Evolutionary conservation across 2,888 invertebrate species (phyloP), one percentile per base, ranked within the genome.

Genomic region (Acholoe squamosa): DNA sequence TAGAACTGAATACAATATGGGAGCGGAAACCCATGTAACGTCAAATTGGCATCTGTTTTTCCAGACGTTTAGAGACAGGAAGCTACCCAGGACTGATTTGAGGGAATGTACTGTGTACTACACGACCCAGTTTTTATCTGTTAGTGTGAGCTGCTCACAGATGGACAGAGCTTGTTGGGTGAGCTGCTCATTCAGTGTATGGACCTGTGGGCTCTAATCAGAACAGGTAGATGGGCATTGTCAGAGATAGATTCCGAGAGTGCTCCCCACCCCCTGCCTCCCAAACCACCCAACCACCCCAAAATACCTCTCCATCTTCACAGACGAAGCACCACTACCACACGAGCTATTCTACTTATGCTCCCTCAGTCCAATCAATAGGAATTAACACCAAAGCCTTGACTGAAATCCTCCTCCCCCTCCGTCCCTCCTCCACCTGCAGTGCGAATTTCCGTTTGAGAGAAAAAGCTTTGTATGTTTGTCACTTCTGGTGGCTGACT

Each of bases 1-100:
- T 43, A 3, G 43, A 43, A 43, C 43, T 43, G 43, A 43, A 76
- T 76, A 31, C 5, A 0, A 76, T 76, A 76, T 25, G 5, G 28
- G 76, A 25, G 76, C 25, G 76, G 76, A 76, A 76, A 76, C 19
- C 43, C 25, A 31, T 28, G 76, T 28, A 76, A 76, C 76, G 25
- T 31, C 10, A 76, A 76, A 76, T 31, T 76, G 76, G 76, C 76
- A 76, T 76, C 76, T 31, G 76, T 76, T 76, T 76, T 76, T 76
- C 76, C 76, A 28, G 76, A 25, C 76, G 25, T 76, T 76, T 76
- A 76, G 76, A 76, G 76, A 61, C 61, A 25, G 28, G 12, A 28
- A 76, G 28, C 31, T 43, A 3, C 43, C 43, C 43, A 3, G 3
- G 43, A 43, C 43, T 43, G 43, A 43, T 43, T 43, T 43, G 43